Percentiles rank a stretch among this genome's conserved stretches.
These are phyloP conservation scores for Pteria penguin DNA, from an alignment of 2,888 invertebrate species.

Conservation along the genomic window DNA sequence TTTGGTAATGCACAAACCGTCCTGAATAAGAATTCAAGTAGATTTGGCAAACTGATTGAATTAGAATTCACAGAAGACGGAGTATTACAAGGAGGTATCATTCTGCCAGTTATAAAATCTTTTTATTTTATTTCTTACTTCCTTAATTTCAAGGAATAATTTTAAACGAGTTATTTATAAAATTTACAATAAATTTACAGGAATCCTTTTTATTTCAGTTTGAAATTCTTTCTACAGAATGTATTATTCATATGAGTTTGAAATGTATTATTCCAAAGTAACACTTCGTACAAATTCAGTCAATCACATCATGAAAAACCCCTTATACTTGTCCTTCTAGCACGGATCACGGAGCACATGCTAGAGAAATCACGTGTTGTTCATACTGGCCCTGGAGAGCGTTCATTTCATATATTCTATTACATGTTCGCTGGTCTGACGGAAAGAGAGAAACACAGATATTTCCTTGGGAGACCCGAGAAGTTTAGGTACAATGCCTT, in stretches of 20 bases:
- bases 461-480: conserved; percentile 67
- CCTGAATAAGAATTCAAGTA: conserved; percentile 69
- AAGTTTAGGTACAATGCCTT: conserved; percentile 70
- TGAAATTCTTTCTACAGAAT: too few species aligned
- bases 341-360: conserved; percentile 72
- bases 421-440: conserved; percentile 73
- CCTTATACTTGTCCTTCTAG: conserved; percentile 55
- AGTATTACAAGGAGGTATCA: conserved; percentile 54
- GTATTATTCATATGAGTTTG: too few species aligned
- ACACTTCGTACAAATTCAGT: too few species aligned
- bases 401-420: conserved; percentile 76
- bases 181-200: too few species aligned
- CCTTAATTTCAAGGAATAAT: too few species aligned
- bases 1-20: conserved; percentile 74
- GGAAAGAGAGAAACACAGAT: conserved; percentile 61
- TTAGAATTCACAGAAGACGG: conserved; percentile 52
- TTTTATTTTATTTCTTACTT: too few species aligned
- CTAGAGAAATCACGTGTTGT: conserved; percentile 75
- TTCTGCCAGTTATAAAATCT: too few species aligned
- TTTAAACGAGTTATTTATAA: too few species aligned
- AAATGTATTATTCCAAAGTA: too few species aligned
- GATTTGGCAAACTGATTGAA: conserved; percentile 73
- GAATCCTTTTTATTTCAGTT: too few species aligned
- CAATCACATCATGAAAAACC: too few species aligned
- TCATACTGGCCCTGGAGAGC: conserved; percentile 63